Evolutionary conservation across 2,113 vertebrate species (phyloP).

Genomic region (Pteronura brasiliensis): DNA sequence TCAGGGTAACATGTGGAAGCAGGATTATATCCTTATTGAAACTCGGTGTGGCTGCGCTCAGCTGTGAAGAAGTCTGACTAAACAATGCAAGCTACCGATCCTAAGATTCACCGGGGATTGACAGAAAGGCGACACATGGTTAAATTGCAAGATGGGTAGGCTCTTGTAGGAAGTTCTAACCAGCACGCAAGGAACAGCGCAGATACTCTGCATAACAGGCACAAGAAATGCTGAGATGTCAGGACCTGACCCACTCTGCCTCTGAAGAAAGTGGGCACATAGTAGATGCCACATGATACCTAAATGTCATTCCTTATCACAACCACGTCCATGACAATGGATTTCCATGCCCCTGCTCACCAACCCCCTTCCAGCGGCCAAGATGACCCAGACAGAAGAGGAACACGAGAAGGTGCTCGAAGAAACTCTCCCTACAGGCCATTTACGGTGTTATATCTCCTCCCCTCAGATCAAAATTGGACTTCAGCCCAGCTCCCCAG

Average conservation of each 20-base stretch:
- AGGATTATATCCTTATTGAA: not conserved
- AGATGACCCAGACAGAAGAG: not conserved
- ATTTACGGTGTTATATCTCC: rapidly evolving
- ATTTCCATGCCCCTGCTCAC: not conserved
- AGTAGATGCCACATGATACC: not conserved
- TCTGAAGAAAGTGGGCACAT: not conserved
- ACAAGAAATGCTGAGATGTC: not conserved
- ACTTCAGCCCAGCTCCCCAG: not conserved
- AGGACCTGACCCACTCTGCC: not conserved
- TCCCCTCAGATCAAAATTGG: not conserved
- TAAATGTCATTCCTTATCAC: not conserved
- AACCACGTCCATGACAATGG: not conserved
- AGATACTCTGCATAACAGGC: not conserved
- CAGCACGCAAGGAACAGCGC: not conserved
- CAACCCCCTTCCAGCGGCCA: not conserved
- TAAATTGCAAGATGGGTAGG: not conserved
- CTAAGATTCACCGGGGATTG: not conserved
- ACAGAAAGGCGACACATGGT: not conserved
- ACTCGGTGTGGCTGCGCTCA: not conserved
- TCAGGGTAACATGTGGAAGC: not conserved
- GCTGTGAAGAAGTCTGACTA: not conserved
- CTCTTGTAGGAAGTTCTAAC: not conserved
- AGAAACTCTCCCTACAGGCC: not conserved
- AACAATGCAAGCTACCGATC: not conserved
- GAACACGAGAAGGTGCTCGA: not conserved